Base-by-base conservation (phyloP, 2,797 vertebrate genomes). In the Falco novaeseelandiae region DNA sequence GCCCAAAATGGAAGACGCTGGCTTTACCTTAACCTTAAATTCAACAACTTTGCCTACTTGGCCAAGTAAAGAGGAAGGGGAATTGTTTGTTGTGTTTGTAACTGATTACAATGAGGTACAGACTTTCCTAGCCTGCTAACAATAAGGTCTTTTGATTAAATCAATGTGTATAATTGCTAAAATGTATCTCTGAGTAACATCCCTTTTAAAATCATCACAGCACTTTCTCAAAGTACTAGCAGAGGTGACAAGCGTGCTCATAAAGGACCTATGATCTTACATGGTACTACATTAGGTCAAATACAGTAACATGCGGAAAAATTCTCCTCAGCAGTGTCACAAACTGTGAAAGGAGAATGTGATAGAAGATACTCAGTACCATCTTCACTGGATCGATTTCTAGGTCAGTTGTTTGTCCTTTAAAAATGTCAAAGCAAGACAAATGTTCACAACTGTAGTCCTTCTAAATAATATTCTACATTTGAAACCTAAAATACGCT, bases 331-430 rank as follows among this genome's bases (percentile, higher is more conserved):
- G 72, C 57, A 71, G 57, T 61, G 54, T 54, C 83, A 91, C 54
- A 80, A 95, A 89, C 62, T 59, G 63, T 62, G 52, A 93, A 94
- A 93, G 71, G 70, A 96, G 94, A 97, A 95, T 63, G 84, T 48
- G 70, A 96, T 42, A 81, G 91, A 95, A 97, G 67, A 77, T 91
- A 87, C 80, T 86, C 67, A 86, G 73, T 34, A 66, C 48, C 15
- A 77, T 70, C 46, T 94, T 89, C 63, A 74, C 81, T 80, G 77
- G 62, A 87, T 79, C 70, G 94, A 87, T 90, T 92, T 93, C 77
- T 94, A 89, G 90, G 94, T 96, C 95, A 97, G 93, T 91, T 96
- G 66, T 95, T 97, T 93, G 59, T 95, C 90, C 93, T 97, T 94
- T 92, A 82, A 93, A 96, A 97, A 88, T 95, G 67, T 89, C 92